A percentile compares a stretch with the other conserved stretches of the same genome.
Evolutionary conservation across 2,113 vertebrate species (phyloP).

Genomic region (Lontra canadensis): DNA sequence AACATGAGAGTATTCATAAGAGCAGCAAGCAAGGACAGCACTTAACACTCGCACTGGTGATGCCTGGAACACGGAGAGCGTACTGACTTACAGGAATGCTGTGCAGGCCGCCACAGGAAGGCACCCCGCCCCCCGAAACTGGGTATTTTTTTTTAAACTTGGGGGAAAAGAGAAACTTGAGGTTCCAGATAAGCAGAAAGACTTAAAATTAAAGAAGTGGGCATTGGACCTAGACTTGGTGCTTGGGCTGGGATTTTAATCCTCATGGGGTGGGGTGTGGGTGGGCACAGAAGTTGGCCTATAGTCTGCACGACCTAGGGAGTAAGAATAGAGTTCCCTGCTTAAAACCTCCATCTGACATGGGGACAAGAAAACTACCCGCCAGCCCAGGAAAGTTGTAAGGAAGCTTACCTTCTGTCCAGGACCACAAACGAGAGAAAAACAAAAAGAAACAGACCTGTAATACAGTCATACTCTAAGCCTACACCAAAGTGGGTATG

Average conservation of each 20-base stretch:
- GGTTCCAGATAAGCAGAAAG: not conserved
- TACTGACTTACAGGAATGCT: not conserved
- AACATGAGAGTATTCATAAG: not conserved
- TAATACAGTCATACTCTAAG: constrained; percentile 35
- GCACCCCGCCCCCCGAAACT: not conserved
- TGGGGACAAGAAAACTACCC: not conserved
- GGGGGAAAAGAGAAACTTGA: not conserved
- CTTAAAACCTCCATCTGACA: not conserved
- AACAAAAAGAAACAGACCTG: constrained; percentile 24
- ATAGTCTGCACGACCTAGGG: not conserved
- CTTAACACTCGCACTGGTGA: not conserved
- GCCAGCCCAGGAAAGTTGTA: not conserved
- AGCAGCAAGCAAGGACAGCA: not conserved
- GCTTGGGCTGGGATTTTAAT: not conserved
- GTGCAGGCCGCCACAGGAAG: not conserved
- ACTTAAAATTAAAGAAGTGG: not conserved
- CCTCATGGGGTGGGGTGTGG: not conserved
- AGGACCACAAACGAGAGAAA: constrained; percentile 1
- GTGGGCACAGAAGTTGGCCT: not conserved
- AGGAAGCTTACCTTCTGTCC: constrained; percentile 2
- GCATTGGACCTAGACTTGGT: not conserved
- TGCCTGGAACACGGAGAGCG: fast-evolving
- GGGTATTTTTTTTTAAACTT: constrained; percentile 17
- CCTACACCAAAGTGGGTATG: not conserved
- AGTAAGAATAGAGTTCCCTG: not conserved